Conservation (phyloP, 2,888 invertebrate genomes). For the Adelphocoris suturalis region DNA sequence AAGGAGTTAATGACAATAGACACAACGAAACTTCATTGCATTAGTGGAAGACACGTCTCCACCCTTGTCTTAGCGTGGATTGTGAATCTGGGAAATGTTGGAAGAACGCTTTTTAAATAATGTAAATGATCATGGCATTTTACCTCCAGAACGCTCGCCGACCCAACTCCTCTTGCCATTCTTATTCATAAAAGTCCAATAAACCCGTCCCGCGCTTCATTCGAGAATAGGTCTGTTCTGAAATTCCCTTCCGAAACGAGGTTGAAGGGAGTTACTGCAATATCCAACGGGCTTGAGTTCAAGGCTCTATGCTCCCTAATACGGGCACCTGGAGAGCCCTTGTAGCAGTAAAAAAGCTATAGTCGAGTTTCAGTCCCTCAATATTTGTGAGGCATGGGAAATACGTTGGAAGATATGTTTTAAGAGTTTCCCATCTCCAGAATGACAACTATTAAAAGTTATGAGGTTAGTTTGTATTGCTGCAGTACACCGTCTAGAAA, state of each 20-base stretch:
- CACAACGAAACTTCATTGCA: no score
- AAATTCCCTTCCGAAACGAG: slow-evolving; percentile 25
- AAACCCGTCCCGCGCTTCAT: background rate
- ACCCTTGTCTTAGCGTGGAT: background rate
- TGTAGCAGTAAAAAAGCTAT: background rate
- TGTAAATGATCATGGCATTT: slow-evolving; percentile 13
- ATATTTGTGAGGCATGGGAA: no score
- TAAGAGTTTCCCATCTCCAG: no score
- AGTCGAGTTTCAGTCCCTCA: no score
- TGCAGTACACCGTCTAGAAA: no score
- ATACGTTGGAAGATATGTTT: no score
- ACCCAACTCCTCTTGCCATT: background rate
- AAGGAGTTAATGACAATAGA: no score
- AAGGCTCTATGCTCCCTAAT: background rate
- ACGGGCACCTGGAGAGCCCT: background rate
- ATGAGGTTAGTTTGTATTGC: no score
- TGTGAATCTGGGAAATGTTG: background rate
- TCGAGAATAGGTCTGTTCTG: background rate
- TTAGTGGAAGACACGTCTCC: no score
- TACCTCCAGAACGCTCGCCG: background rate
- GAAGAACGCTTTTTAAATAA: background rate
- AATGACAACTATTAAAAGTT: no score
- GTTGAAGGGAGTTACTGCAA: background rate
- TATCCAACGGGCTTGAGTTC: background rate
- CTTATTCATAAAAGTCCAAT: background rate